phyloP scores from a whole-genome alignment of 1,140 invertebrate species.

The Brachionus asplanchnoidis region DNA sequence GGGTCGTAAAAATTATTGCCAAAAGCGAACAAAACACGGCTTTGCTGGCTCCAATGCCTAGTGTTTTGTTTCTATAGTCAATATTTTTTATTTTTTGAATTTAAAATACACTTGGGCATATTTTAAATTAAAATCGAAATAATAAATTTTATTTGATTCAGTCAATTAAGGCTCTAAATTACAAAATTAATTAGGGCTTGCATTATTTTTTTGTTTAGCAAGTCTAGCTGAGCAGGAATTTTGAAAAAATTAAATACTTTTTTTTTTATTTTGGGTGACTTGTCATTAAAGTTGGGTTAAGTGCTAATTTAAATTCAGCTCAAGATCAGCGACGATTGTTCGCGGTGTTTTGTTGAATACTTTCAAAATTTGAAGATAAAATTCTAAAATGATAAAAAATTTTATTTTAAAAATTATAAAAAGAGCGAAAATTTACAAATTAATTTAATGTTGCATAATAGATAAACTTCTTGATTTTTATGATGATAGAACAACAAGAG shows the following conservation, averaged over 20 bases:
- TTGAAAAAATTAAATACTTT: neutral
- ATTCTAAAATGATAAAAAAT: neutral
- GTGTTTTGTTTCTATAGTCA: neutral
- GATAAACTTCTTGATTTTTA: neutral
- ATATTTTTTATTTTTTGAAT: slow-evolving; percentile 10
- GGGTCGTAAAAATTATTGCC: neutral
- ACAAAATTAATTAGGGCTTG: slow-evolving; percentile 24
- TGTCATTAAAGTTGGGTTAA: slow-evolving; percentile 30
- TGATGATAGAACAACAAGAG: neutral
- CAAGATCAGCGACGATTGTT: neutral
- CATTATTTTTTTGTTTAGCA: neutral
- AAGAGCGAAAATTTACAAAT: neutral
- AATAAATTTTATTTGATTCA: neutral
- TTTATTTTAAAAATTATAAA: neutral
- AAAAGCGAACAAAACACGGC: neutral
- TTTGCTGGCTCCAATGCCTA: neutral
- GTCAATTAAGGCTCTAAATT: slow-evolving; percentile 2
- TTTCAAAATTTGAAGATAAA: neutral
- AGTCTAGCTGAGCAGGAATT: neutral
- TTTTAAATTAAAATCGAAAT: neutral
- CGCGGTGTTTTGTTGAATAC: neutral
- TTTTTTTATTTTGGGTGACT: slow-evolving; percentile 22
- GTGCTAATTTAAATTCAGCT: slow-evolving; percentile 9
- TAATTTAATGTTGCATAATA: neutral
- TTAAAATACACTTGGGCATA: slow-evolving; percentile 3